Evolutionary conservation across 1,140 invertebrate species (phyloP).

Genomic region (Acromyrmex charruanus): DNA sequence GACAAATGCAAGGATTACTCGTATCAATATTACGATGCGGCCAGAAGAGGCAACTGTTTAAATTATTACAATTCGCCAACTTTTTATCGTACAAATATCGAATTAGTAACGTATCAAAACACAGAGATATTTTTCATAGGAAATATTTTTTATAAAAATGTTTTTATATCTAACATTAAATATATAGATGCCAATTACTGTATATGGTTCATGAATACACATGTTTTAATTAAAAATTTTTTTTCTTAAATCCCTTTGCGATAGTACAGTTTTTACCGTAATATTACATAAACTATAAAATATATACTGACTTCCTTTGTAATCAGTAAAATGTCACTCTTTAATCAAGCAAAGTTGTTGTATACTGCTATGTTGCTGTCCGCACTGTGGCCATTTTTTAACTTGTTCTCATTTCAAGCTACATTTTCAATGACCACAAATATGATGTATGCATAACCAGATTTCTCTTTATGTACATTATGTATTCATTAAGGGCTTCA

Average conservation of each 20-base stretch:
- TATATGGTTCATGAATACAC: background rate
- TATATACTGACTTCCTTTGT: background rate
- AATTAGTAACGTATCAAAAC: background rate
- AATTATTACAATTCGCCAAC: background rate
- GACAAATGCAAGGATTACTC: conserved; percentile 12
- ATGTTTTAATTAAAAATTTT: background rate
- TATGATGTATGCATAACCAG: background rate
- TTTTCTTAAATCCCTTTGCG: too few relatives aligned
- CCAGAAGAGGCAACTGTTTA: background rate
- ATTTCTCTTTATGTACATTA: conserved; percentile 21
- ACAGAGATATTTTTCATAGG: background rate
- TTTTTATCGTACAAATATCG: background rate
- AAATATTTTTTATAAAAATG: too few relatives aligned
- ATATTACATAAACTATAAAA: background rate
- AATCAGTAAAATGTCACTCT: conserved; percentile 23
- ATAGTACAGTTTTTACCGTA: background rate
- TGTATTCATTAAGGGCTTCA: conserved; percentile 30
- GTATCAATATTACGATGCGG: background rate
- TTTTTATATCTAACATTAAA: background rate
- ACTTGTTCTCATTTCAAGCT: background rate
- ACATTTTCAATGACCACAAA: conserved; percentile 22
- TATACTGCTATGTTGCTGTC: background rate
- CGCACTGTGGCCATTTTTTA: background rate
- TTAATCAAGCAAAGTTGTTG: background rate
- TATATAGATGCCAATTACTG: background rate